phyloP scores from a whole-genome alignment of 1,140 invertebrate genomes.

The Pseudachorutes palmiensis region DNA sequence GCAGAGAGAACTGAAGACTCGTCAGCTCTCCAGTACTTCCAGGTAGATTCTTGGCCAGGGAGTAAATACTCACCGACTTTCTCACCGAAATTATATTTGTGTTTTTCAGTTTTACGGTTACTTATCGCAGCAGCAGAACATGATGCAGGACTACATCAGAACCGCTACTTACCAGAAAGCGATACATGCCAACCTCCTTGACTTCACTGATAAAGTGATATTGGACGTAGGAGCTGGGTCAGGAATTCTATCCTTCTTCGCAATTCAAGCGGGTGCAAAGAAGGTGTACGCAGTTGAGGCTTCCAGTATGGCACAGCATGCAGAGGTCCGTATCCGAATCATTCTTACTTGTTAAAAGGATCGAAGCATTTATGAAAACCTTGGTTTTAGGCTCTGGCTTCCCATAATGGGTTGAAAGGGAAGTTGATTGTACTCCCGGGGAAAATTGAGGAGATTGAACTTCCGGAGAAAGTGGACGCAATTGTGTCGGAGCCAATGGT shows the following conservation, averaged over 20 bases:
- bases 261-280: conserved; percentile 90
- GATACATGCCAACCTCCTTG: conserved; percentile 83
- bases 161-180: conserved; percentile 97
- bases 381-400: conserved; percentile 61
- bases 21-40: conserved; percentile 91
- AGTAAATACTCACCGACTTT: neutral
- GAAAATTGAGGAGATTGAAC: conserved; percentile 95
- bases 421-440: conserved; percentile 88
- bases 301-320: conserved; percentile 95
- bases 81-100: neutral
- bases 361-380: too few species aligned
- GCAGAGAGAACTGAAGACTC: conserved; percentile 94
- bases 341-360: conserved; percentile 29
- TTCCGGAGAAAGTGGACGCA: conserved; percentile 91
- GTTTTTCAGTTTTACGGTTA: conserved; percentile 96
- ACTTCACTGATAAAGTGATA: conserved; percentile 87
- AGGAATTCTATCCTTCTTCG: conserved; percentile 97
- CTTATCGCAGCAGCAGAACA: conserved; percentile 98
- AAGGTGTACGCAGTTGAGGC: conserved; percentile 98
- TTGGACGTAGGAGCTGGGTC: conserved; percentile 95
- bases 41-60: conserved; percentile 43
- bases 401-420: conserved; percentile 77
- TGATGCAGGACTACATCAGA: conserved; percentile 98
- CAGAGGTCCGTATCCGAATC: too few species aligned
- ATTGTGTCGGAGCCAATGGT: conserved; percentile 97